Percentiles rank a stretch among this genome's conserved stretches.
Conservation (phyloP, 2,888 invertebrate genomes). For the Dryobotodes eremita region DNA sequence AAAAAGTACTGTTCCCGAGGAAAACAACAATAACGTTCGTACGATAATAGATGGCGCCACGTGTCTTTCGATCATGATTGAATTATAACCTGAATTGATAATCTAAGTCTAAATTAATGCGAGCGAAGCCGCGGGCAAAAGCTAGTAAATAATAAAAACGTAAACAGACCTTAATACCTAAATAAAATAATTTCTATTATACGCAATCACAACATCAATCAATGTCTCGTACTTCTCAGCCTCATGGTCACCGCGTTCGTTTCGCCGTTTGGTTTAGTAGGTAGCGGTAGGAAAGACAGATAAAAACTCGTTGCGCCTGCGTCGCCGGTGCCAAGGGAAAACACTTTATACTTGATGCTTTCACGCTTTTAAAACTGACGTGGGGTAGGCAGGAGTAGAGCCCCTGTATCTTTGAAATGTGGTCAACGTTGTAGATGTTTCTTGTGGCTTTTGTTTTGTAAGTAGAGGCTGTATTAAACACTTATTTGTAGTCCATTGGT, state of each 20-base stretch:
- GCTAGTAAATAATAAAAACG: no score
- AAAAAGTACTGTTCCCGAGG: no score
- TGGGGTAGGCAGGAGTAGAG: slow-evolving; percentile 20
- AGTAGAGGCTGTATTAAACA: not conserved
- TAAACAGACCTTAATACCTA: no score
- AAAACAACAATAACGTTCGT: no score
- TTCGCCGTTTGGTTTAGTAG: slow-evolving; percentile 84
- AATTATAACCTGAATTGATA: no score
- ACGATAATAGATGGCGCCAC: no score
- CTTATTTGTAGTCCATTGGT: not conserved
- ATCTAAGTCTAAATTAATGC: no score
- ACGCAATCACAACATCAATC: slow-evolving; percentile 10
- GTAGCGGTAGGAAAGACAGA: slow-evolving; percentile 80
- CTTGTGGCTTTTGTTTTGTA: not conserved
- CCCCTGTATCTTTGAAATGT: not conserved
- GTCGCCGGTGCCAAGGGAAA: slow-evolving; percentile 80
- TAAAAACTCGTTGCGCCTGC: slow-evolving; percentile 75
- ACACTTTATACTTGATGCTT: slow-evolving; percentile 62
- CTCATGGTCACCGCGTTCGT: slow-evolving; percentile 74
- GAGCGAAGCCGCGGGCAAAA: no score
- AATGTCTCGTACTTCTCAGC: slow-evolving; percentile 18
- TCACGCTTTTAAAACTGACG: slow-evolving; percentile 46
- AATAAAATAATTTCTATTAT: not conserved
- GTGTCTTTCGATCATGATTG: no score
- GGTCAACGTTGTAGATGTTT: not conserved